Evolutionary conservation across 2,113 vertebrate genomes (phyloP), one percentile per base, ranked within the genome.

Genomic region (Elaphurus davidianus): DNA sequence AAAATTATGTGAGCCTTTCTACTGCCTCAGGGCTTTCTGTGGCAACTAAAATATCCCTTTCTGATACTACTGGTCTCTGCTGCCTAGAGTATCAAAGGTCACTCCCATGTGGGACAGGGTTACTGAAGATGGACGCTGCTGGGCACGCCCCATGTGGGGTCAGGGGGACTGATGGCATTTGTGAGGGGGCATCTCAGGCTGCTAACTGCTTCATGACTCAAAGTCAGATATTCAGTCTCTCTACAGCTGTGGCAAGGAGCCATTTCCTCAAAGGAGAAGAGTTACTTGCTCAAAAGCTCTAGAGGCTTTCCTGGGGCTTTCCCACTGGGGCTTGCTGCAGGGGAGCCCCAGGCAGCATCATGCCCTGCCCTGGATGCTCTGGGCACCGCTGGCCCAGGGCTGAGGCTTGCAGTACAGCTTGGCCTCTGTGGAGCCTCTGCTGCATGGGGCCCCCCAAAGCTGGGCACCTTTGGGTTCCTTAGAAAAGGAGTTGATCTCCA

Each of bases 71-170:
- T 67, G 76, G 50, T 81, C 50, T 79, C 45, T 76, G 74, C 54
- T 83, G 33, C 74, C 21, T 21, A 40, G 55, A 59, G 17, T 23
- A 17, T 2, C 0, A 6, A 60, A 13, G 62, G 15, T 33, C 86
- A 45, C 2, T 82, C 6, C 81, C 25, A 5, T 3, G n/a, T 27
- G n/a, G 54, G 36, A 43, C 45, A 21, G 43, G 59, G 52, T 55
- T 43, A 28, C 55, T 50, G 55, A 27, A 11, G 54, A 28, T 4
- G 21, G 62, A 40, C 25, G 11, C 52, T 27, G 45, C 60, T 10
- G 67, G 67, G 14, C 23, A 15, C 0, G 16, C 7, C 8, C 19
- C 9, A 0, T 0, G 2, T n/a, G 40, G 40, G 54, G n/a, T 19
- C 0, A 5, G 28, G 21, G 30, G 8, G 4, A 43, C 45, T 9